Conservation (phyloP, 2,888 invertebrate species). For the Listrodromus nycthemerus region DNA sequence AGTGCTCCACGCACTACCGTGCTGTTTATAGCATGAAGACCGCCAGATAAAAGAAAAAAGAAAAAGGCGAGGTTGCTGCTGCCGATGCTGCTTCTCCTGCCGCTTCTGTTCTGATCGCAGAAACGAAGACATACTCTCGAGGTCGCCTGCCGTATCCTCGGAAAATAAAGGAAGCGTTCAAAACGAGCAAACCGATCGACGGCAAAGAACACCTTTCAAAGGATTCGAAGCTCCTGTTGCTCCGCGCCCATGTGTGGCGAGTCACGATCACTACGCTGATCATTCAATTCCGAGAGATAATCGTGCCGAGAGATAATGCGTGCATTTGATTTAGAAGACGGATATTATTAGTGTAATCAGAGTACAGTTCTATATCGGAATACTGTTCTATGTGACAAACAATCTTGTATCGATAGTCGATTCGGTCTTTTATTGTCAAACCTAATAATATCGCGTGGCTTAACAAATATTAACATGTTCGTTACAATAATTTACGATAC, state of each 20-base stretch:
- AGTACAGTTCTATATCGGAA: too few relatives aligned
- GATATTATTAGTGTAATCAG: too few relatives aligned
- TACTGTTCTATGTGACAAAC: too few relatives aligned
- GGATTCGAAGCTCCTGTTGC: conserved; percentile 17
- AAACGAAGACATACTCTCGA: conserved; percentile 51
- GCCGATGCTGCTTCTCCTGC: background rate
- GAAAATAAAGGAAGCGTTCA: conserved; percentile 30
- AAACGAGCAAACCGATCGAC: background rate
- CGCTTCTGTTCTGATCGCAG: background rate
- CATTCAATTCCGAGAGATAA: conserved; percentile 9
- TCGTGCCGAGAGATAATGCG: too few relatives aligned
- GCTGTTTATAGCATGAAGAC: conserved; percentile 39
- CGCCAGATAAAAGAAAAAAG: conserved; percentile 28
- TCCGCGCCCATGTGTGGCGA: background rate
- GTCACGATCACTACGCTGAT: background rate
- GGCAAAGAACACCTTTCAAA: conserved; percentile 18
- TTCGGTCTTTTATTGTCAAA: too few relatives aligned
- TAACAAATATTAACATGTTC: too few relatives aligned
- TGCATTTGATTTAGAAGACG: too few relatives aligned
- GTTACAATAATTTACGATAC: too few relatives aligned
- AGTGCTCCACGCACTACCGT: conserved; percentile 35
- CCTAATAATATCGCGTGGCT: too few relatives aligned
- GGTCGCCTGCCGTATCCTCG: conserved; percentile 62
- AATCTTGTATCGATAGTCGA: too few relatives aligned
- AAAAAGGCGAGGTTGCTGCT: background rate